Evolutionary conservation across 2,113 vertebrate genomes (phyloP), one percentile per base, ranked within the genome.

Genomic region (Rhinolophus sinicus): DNA sequence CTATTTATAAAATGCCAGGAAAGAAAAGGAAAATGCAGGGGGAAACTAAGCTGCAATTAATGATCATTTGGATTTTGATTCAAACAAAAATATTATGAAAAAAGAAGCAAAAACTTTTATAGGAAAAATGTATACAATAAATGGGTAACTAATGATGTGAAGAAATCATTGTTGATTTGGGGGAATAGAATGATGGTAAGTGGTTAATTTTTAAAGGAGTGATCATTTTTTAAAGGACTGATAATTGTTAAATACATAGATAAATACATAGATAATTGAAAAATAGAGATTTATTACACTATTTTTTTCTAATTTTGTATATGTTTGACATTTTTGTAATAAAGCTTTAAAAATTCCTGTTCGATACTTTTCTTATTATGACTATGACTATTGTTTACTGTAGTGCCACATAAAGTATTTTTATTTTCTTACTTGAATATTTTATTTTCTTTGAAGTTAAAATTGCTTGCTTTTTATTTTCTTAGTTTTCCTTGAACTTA

Each of bases 401-500:
- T 33, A 67, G 8, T 75, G 30, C 5, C 21, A 87, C 52, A 35
- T 60, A 76, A 35, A 96, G 38, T 38, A 70, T 83, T 44, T 76
- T 85, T 64, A 26, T 65, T 90, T 65, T 86, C 56, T 93, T 76
- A 69, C 6, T 75, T 81, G 8, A 62, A 47, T 14, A 44, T 76
- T 76, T 80, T 80, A 19, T 44, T 78, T 69, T 52, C 56, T 85
- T 92, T 70, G 3, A 35, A 82, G 52, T 94, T 56, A 44, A 91
- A 94, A 64, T 77, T 76, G 52, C 2, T 70, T 44, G n/a, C 67
- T 62, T 76, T 76, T 80, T 80, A 19, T 44, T 78, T 69, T 52
- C 56, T 85, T 92, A n/a, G 30, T 84, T 80, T 85, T 75, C 56
- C 81, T 92, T 76, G 16, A 81, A 81, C 28, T 82, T 70, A 70